These are phyloP conservation scores for Dynastes maya DNA, from an alignment of 2,888 invertebrate species.

Conservation along the genomic window DNA sequence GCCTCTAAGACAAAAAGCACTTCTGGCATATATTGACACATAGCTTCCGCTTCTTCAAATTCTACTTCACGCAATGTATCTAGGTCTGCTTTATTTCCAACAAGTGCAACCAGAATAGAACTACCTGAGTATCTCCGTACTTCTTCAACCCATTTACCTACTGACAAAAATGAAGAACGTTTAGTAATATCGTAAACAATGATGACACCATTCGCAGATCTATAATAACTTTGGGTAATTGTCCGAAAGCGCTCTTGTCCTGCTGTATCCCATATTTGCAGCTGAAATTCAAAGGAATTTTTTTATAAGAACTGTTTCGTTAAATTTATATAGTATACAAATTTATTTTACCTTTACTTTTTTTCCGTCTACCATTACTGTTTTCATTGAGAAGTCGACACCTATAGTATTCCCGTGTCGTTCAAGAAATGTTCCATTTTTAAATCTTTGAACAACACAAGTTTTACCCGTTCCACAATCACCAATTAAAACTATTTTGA, in stretches of 20 bases:
- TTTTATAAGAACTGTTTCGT: not conserved
- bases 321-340: not conserved
- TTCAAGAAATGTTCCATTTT: conserved; percentile 96
- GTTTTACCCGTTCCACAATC: conserved; percentile 95
- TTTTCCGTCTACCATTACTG: conserved; percentile 93
- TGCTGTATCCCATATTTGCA: conserved; percentile 98
- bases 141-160: conserved; percentile 97
- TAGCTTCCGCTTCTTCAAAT: conserved; percentile 87
- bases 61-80: conserved; percentile 88
- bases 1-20: conserved; percentile 91
- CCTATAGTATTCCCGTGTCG: conserved; percentile 97
- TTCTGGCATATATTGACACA: conserved; percentile 90
- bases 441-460: conserved; percentile 95
- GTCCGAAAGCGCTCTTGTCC: conserved; percentile 97
- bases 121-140: conserved; percentile 94
- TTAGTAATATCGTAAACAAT: conserved; percentile 98
- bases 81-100: conserved; percentile 94
- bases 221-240: conserved; percentile 97
- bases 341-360: conserved; percentile 86
- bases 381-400: conserved; percentile 99
- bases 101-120: conserved; percentile 90
- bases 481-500: conserved; percentile 95
- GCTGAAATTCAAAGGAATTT: conserved; percentile 70
- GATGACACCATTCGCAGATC: conserved; percentile 97
- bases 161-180: conserved; percentile 89